These are phyloP conservation scores for Lottia scabra DNA, from an alignment of 2,888 invertebrate genomes.

Conservation along the genomic window DNA sequence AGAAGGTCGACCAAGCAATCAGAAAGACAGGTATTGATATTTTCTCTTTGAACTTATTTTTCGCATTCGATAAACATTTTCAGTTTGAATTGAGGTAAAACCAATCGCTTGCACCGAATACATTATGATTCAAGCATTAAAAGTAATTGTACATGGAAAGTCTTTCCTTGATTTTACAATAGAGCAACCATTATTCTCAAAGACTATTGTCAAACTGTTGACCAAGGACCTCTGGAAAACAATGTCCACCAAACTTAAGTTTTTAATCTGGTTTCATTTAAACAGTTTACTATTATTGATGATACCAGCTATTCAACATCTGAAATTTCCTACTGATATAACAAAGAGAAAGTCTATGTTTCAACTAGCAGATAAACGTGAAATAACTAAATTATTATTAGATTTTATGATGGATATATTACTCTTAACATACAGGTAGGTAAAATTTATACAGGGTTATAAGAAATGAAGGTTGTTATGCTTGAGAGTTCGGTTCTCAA, in stretches of 20 bases:
- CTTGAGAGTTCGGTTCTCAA: too few species aligned
- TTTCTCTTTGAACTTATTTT: background rate
- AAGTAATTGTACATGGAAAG: too few species aligned
- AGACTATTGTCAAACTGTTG: too few species aligned
- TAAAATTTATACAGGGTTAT: too few species aligned
- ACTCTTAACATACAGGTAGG: conserved; percentile 86
- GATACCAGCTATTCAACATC: conserved; percentile 82
- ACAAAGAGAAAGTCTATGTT: conserved; percentile 76
- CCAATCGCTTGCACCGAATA: too few species aligned
- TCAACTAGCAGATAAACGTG: conserved; percentile 79
- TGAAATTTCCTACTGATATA: conserved; percentile 77
- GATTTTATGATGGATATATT: conserved; percentile 86
- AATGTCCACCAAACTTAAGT: background rate
- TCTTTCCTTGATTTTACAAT: too few species aligned
- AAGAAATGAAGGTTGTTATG: too few species aligned
- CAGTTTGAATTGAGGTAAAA: too few species aligned
- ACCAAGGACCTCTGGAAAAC: too few species aligned
- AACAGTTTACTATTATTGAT: conserved; percentile 82
- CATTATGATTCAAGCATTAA: too few species aligned
- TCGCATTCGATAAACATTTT: background rate
- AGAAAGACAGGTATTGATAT: conserved; percentile 81
- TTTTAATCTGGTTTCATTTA: conserved; percentile 6
- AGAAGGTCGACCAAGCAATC: conserved; percentile 84
- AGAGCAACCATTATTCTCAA: too few species aligned
- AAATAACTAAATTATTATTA: conserved; percentile 78